Evolutionary conservation across 2,113 vertebrate species (phyloP).

Genomic region (Nothobranchius furzeri): DNA sequence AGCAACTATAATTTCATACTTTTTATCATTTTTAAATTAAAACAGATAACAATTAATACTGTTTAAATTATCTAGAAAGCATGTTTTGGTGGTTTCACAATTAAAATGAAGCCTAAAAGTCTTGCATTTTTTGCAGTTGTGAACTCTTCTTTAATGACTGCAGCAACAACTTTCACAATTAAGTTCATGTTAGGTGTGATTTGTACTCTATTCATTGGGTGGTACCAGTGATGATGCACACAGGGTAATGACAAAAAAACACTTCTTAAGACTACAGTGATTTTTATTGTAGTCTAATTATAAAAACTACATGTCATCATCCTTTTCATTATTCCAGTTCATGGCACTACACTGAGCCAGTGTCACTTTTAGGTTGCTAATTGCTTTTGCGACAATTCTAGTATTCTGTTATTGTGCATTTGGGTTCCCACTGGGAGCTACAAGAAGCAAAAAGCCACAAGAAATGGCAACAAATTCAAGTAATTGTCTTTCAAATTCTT

Average conservation of each 20-base stretch:
- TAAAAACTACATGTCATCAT: constrained; percentile 39
- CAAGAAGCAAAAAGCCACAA: constrained; percentile 3
- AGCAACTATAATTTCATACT: too few species aligned
- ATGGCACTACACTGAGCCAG: constrained; percentile 8
- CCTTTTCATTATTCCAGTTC: constrained; percentile 25
- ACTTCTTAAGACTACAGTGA: constrained; percentile 22
- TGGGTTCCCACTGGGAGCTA: neutral
- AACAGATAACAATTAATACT: neutral
- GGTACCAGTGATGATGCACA: constrained; percentile 24
- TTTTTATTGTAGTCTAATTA: constrained; percentile 47
- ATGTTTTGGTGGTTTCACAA: too few species aligned
- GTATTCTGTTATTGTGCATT: neutral
- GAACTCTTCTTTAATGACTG: neutral
- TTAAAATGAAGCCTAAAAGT: too few species aligned
- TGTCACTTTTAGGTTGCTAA: constrained; percentile 37
- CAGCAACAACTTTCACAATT: neutral
- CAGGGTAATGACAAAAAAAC: neutral
- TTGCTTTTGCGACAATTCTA: constrained; percentile 32
- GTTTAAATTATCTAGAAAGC: neutral
- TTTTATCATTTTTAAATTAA: neutral
- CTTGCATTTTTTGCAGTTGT: neutral
- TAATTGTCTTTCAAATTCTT: constrained; percentile 36
- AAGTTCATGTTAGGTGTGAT: constrained; percentile 11
- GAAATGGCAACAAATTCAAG: constrained; percentile 19
- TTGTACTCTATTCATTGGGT: constrained; percentile 4